These are phyloP conservation scores for Benthosema pterotum DNA, from an alignment of 2,797 vertebrate species.

Conservation along the genomic window DNA sequence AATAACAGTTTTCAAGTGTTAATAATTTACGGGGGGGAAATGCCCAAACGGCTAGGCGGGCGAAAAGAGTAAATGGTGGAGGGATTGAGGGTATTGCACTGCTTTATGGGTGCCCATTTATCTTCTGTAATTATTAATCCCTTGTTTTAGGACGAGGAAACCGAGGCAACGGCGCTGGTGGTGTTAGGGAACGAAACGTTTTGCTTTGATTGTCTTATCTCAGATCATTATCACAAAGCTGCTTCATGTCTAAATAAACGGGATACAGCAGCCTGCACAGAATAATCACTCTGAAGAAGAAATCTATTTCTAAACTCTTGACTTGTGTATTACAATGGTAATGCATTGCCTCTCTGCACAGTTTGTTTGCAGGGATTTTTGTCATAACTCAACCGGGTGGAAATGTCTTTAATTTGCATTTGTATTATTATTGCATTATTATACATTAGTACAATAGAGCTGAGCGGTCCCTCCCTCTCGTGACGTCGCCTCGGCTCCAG, in stretches of 20 bases:
- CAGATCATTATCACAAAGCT: constrained; percentile 36
- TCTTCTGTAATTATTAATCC: constrained; percentile 80
- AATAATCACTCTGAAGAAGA: background rate
- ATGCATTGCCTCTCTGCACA: background rate
- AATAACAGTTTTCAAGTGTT: constrained; percentile 83
- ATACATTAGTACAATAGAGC: no score
- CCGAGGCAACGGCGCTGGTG: constrained; percentile 21
- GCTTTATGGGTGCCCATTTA: constrained; percentile 80
- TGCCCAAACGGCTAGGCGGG: constrained; percentile 71
- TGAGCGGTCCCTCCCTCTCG: no score
- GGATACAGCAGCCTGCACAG: background rate
- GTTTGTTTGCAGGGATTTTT: background rate
- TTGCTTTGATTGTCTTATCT: constrained; percentile 33
- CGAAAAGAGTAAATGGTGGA: constrained; percentile 79
- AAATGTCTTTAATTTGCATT: no score
- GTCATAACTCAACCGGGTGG: background rate
- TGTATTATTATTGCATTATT: no score
- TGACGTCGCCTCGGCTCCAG: no score
- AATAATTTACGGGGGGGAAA: constrained; percentile 87
- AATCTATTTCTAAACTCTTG: background rate
- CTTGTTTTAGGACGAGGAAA: constrained; percentile 62
- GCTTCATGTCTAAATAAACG: constrained; percentile 4
- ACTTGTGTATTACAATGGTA: no score
- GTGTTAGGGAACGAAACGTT: constrained; percentile 30
- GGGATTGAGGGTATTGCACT: constrained; percentile 69